Evolutionary conservation across 2,888 invertebrate genomes (phyloP).

Genomic region (Melanotus villosus): DNA sequence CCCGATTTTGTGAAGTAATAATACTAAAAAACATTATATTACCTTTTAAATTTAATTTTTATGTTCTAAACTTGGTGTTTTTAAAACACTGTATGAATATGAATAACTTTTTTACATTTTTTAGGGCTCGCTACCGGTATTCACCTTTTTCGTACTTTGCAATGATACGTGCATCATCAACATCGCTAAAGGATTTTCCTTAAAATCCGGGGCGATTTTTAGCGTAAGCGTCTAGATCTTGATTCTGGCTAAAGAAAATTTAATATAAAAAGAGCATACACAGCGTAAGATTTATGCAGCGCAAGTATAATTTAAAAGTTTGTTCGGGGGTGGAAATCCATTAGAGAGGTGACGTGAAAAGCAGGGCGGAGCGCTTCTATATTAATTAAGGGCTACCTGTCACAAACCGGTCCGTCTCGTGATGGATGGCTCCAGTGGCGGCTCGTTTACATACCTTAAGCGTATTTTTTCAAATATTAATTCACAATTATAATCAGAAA

Average conservation of each 20-base stretch:
- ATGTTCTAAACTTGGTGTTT: slow-evolving; percentile 45
- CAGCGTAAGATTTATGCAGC: slow-evolving; percentile 62
- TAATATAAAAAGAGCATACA: slow-evolving; percentile 50
- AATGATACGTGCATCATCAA: no score
- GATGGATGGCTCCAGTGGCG: slow-evolving; percentile 66
- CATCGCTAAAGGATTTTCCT: no score
- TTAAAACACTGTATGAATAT: slow-evolving; percentile 24
- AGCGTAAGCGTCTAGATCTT: slow-evolving; percentile 1
- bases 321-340: slow-evolving; percentile 66
- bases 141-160: no score
- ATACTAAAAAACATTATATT: slow-evolving; percentile 63
- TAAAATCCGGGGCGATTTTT: no score
- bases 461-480: no score
- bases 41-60: slow-evolving; percentile 63
- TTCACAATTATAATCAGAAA: no score
- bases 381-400: slow-evolving; percentile 68
- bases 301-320: slow-evolving; percentile 64
- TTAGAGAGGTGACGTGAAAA: slow-evolving; percentile 66
- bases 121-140: no score
- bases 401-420: slow-evolving; percentile 65
- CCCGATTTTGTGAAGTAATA: slow-evolving; percentile 62
- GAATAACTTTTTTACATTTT: slow-evolving; percentile 18
- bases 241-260: slow-evolving; percentile 30
- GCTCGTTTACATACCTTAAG: slow-evolving; percentile 56
- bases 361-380: slow-evolving; percentile 66